These are phyloP conservation scores for Nycticebus coucang DNA, from an alignment of 2,113 vertebrate genomes.

Conservation along the genomic window DNA sequence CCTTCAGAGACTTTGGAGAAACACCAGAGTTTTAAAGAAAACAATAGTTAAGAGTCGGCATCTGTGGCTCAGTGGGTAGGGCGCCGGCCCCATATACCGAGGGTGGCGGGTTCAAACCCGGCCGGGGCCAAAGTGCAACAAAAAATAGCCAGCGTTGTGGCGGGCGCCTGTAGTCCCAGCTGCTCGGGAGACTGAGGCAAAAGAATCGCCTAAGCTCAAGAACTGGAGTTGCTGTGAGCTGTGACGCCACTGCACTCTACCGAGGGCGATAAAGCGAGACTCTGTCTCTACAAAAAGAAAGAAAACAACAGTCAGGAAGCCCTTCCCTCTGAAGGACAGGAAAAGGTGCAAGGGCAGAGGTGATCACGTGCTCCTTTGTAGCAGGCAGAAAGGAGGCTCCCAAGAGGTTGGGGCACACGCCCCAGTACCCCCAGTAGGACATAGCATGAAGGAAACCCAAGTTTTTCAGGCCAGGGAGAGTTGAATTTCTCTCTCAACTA, in stretches of 20 bases:
- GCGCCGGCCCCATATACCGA: no score
- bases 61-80: no score
- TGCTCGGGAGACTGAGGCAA: no score
- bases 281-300: not conserved
- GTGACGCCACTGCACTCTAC: no score
- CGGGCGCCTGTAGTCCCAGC: no score
- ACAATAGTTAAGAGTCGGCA: no score
- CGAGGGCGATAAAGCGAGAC: no score
- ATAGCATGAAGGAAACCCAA: not conserved
- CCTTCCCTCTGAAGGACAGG: not conserved
- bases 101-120: no score
- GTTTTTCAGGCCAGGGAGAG: not conserved
- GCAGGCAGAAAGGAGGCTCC: not conserved
- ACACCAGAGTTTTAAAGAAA: not conserved
- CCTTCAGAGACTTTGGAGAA: not conserved
- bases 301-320: not conserved
- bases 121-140: no score
- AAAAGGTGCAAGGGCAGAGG: not conserved
- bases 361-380: not conserved
- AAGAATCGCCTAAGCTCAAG: no score
- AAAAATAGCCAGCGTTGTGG: no score
- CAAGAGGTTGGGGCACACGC: rapidly evolving
- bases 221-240: no score
- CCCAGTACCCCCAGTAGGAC: not conserved
- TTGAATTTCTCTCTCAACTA: not conserved